Conservation (phyloP, 1,140 invertebrate species). For the Cotesia glomerata region DNA sequence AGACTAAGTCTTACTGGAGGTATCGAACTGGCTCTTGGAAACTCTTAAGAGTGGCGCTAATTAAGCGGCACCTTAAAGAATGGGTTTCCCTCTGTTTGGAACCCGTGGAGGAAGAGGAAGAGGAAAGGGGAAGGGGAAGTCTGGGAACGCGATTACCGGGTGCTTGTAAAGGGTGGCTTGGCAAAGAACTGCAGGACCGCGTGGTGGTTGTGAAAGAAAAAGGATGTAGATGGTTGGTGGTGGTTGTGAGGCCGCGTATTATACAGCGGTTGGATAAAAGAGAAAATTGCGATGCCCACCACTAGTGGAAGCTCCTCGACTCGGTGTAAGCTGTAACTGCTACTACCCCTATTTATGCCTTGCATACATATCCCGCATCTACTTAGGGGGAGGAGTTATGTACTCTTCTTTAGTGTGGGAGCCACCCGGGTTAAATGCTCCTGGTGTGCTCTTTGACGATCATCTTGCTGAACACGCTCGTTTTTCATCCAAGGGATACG, state of each 20-base stretch:
- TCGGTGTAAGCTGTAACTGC: no score
- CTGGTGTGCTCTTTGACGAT: slow-evolving; percentile 26
- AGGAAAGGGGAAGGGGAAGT: not conserved
- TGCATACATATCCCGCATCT: slow-evolving; percentile 27
- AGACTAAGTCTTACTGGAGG: not conserved
- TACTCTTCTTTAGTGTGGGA: slow-evolving; percentile 21
- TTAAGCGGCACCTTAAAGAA: slow-evolving; percentile 46
- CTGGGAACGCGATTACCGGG: slow-evolving; percentile 24
- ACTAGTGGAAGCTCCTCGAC: not conserved
- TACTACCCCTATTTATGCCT: slow-evolving; percentile 23
- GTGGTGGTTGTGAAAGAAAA: not conserved
- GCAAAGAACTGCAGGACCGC: slow-evolving; percentile 6
- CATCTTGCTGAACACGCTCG: slow-evolving; percentile 26
- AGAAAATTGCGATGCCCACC: no score
- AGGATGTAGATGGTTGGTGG: not conserved
- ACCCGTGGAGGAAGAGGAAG: not conserved
- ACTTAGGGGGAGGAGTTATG: slow-evolving; percentile 27
- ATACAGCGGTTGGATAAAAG: not conserved
- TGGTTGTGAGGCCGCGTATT: not conserved
- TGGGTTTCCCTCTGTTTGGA: slow-evolving; percentile 14
- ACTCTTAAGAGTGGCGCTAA: slow-evolving; percentile 44
- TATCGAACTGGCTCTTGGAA: slow-evolving; percentile 25
- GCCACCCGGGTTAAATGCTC: slow-evolving; percentile 23
- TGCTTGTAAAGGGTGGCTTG: slow-evolving; percentile 2
- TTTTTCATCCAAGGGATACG: slow-evolving; percentile 14